Evolutionary conservation across 64 coral and sea anemone genomes (phyloP).

Genomic region (Pocillopora damicornis): DNA sequence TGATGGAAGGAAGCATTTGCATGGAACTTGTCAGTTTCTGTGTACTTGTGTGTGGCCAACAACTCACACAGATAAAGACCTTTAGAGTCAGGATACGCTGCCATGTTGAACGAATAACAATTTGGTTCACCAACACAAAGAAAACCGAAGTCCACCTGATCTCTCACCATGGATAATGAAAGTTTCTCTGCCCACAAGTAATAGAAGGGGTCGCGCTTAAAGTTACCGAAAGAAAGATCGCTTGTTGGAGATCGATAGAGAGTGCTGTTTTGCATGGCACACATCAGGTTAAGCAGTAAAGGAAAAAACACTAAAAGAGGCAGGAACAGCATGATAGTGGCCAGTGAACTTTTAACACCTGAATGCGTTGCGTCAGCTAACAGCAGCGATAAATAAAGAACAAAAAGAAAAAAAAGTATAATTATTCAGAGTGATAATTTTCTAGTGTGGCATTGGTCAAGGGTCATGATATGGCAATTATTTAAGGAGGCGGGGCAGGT

Average conservation of each 20-base stretch:
- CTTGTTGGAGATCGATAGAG: background rate
- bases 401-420: too few relatives aligned
- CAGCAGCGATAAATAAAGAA: too few relatives aligned
- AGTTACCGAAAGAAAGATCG: background rate
- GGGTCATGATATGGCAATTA: too few relatives aligned
- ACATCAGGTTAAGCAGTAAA: background rate
- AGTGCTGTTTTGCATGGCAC: background rate
- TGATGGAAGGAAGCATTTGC: background rate
- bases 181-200: background rate
- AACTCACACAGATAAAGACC: slow-evolving; percentile 14
- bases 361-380: too few relatives aligned
- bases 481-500: too few relatives aligned
- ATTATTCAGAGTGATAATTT: too few relatives aligned
- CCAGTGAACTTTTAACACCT: too few relatives aligned
- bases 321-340: too few relatives aligned
- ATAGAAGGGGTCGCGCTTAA: background rate
- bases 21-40: background rate
- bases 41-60: slow-evolving; percentile 10
- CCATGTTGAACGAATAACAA: slow-evolving; percentile 15
- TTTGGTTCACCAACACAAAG: slow-evolving; percentile 2
- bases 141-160: background rate
- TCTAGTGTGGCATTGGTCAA: too few relatives aligned
- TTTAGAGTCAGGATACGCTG: slow-evolving; percentile 2
- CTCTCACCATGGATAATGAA: background rate
- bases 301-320: too few relatives aligned